Evolutionary conservation across 2,888 invertebrate species (phyloP).

Genomic region (Morpho deidamia): DNA sequence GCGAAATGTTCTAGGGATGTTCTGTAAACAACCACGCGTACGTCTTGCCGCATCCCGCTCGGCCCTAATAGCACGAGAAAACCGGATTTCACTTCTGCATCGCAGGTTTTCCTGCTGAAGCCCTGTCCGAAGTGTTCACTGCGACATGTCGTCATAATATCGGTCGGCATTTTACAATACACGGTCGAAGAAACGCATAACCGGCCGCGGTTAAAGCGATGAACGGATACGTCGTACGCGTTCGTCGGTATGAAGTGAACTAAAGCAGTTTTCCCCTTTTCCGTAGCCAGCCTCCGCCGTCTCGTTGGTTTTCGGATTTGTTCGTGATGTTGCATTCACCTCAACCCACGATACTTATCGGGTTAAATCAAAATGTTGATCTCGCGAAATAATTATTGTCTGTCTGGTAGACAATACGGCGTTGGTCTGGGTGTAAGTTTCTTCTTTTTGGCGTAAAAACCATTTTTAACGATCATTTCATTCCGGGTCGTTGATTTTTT

Average conservation of each 20-base stretch:
- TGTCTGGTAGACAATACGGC: conserved; percentile 13
- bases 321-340: conserved; percentile 25
- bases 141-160: conserved; percentile 51
- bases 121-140: conserved; percentile 56
- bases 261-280: conserved; percentile 24
- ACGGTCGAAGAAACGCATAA: conserved; percentile 29
- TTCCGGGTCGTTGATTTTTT: too few species aligned
- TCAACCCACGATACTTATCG: conserved; percentile 10
- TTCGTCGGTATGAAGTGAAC: conserved; percentile 37
- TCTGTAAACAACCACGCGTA: conserved; percentile 81
- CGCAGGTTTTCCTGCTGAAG: conserved; percentile 48
- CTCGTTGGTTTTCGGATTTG: conserved; percentile 9
- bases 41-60: conserved; percentile 78
- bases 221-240: conserved; percentile 27
- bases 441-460: too few species aligned
- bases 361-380: conserved; percentile 14
- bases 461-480: too few species aligned
- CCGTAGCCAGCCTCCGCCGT: conserved; percentile 1
- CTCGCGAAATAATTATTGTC: conserved; percentile 10
- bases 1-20: conserved; percentile 82
- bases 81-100: conserved; percentile 81
- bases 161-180: conserved; percentile 60
- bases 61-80: conserved; percentile 78
- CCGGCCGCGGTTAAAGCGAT: conserved; percentile 20
- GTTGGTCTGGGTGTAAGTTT: neutral